A percentile compares a stretch with the other conserved stretches of the same genome.
Evolutionary conservation across 2,888 invertebrate genomes (phyloP).

Genomic region (Steromphala cineraria): DNA sequence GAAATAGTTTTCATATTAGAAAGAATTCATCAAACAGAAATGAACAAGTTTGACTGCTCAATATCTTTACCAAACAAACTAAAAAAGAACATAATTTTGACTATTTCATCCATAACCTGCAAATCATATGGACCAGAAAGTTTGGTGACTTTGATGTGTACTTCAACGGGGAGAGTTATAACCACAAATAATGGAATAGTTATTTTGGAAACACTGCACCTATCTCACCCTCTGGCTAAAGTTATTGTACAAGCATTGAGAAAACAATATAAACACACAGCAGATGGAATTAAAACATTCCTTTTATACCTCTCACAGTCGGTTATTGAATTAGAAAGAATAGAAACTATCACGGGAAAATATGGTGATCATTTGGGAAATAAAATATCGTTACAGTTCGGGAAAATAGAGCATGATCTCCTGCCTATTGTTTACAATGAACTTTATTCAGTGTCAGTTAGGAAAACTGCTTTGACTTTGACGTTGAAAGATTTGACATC

Average conservation of each 20-base stretch:
- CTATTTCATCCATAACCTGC: slow-evolving; percentile 38
- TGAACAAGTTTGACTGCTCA: not conserved
- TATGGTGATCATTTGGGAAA: not conserved
- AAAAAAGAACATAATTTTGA: slow-evolving; percentile 23
- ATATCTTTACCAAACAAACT: not conserved
- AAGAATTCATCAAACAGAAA: not conserved
- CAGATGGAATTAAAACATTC: slow-evolving; percentile 56
- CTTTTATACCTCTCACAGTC: slow-evolving; percentile 42
- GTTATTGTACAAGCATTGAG: slow-evolving; percentile 44
- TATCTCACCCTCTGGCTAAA: slow-evolving; percentile 58
- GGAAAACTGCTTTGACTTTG: not conserved
- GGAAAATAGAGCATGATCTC: not conserved
- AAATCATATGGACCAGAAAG: slow-evolving; percentile 59
- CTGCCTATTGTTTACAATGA: not conserved
- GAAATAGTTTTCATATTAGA: no score
- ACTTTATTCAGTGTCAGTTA: not conserved
- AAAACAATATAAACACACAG: slow-evolving; percentile 31
- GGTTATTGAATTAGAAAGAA: slow-evolving; percentile 1
- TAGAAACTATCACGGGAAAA: no score
- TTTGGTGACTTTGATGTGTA: slow-evolving; percentile 49
- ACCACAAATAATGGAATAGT: slow-evolving; percentile 51
- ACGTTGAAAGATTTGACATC: not conserved
- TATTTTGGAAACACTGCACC: slow-evolving; percentile 51
- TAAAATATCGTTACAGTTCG: not conserved
- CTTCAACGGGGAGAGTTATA: slow-evolving; percentile 47